phyloP scores from a whole-genome alignment of 2,888 invertebrate genomes.

The Drosophila maculinotata region DNA sequence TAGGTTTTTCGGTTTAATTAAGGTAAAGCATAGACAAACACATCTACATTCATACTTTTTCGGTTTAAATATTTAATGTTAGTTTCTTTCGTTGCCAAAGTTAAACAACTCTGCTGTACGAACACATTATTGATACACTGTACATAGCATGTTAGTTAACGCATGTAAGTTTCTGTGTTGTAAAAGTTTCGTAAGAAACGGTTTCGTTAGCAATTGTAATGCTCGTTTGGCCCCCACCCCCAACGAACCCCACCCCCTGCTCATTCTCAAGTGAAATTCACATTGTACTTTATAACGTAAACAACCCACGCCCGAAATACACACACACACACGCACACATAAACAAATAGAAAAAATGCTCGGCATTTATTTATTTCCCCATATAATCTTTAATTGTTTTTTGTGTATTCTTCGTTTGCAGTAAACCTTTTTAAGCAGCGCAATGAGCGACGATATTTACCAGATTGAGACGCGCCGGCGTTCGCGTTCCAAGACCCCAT shows the following conservation, averaged over 20 bases:
- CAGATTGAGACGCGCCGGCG: conserved; percentile 88
- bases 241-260: conserved; percentile 13
- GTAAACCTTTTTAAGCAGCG: conserved; percentile 33
- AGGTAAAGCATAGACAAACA: too few relatives aligned
- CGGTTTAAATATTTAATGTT: too few relatives aligned
- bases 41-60: too few relatives aligned
- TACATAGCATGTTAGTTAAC: too few relatives aligned
- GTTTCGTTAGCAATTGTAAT: conserved; percentile 47
- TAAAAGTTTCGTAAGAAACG: conserved; percentile 32
- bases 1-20: too few relatives aligned
- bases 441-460: conserved; percentile 78
- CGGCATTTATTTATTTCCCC: conserved; percentile 25
- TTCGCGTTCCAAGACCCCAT: conserved; percentile 90
- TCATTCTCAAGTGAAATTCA: conserved; percentile 21
- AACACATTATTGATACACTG: too few relatives aligned
- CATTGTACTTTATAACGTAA: conserved; percentile 45
- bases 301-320: conserved; percentile 63
- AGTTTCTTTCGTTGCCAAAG: too few relatives aligned
- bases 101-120: too few relatives aligned
- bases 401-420: conserved; percentile 35
- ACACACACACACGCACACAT: conserved; percentile 12
- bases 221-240: conserved; percentile 8
- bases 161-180: conserved; percentile 4
- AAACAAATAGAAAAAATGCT: conserved; percentile 3
- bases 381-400: conserved; percentile 37